A percentile compares a stretch with the other conserved stretches of the same genome.
Evolutionary conservation across 1,140 invertebrate genomes (phyloP).

Genomic region (Trichoplusia ni): DNA sequence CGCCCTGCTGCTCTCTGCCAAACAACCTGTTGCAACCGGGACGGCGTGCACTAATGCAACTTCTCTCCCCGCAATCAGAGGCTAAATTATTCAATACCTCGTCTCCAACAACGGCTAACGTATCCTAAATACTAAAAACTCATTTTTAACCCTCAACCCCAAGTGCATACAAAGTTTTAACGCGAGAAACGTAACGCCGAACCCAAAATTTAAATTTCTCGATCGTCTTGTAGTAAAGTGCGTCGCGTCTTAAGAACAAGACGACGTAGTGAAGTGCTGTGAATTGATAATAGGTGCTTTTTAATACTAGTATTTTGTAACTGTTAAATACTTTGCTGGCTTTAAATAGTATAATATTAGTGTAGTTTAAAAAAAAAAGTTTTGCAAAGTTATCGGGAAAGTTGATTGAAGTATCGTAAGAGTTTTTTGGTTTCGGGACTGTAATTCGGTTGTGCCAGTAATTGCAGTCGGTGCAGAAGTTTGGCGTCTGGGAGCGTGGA

Average conservation of each 20-base stretch:
- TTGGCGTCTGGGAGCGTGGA: slow-evolving; percentile 53
- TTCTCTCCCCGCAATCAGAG: slow-evolving; percentile 60
- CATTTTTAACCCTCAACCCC: not conserved
- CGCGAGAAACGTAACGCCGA: not conserved
- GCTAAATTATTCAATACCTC: slow-evolving; percentile 48
- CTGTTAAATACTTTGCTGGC: slow-evolving; percentile 26
- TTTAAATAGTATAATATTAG: slow-evolving; percentile 12
- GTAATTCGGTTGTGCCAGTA: slow-evolving; percentile 33
- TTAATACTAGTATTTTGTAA: slow-evolving; percentile 25
- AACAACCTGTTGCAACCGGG: slow-evolving; percentile 79
- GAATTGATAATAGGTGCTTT: slow-evolving; percentile 50
- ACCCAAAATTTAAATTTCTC: slow-evolving; percentile 26
- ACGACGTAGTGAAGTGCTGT: slow-evolving; percentile 58
- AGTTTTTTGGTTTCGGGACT: slow-evolving; percentile 11
- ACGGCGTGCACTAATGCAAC: slow-evolving; percentile 76
- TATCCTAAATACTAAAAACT: slow-evolving; percentile 1
- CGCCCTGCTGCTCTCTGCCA: slow-evolving; percentile 52
- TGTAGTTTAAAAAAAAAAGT: slow-evolving; percentile 23
- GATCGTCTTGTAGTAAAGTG: slow-evolving; percentile 49
- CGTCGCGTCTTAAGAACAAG: slow-evolving; percentile 56
- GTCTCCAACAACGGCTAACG: slow-evolving; percentile 22
- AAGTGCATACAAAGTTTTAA: not conserved
- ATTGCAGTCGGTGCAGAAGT: slow-evolving; percentile 47
- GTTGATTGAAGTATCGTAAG: slow-evolving; percentile 34
- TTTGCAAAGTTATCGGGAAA: slow-evolving; percentile 29